Conservation (phyloP, 2,888 invertebrate species). For the Disparrhopalites patrizii region DNA sequence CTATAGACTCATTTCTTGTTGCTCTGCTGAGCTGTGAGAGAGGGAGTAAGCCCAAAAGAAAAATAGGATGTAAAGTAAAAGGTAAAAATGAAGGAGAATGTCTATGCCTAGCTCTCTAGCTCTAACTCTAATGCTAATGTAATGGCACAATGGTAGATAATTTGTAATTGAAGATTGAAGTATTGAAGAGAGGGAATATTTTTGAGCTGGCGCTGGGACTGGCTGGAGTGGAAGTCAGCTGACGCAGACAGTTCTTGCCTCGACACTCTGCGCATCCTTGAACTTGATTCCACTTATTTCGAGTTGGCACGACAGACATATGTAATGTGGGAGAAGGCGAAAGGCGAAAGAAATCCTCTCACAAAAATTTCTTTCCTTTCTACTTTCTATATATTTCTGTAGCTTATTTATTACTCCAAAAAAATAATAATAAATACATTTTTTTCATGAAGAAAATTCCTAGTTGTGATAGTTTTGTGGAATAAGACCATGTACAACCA, state of each 20-base stretch:
- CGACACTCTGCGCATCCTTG: conserved; percentile 11
- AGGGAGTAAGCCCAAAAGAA: too few relatives aligned
- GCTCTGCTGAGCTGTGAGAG: not conserved
- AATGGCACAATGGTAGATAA: too few relatives aligned
- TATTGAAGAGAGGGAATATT: too few relatives aligned
- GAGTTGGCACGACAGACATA: conserved; percentile 15
- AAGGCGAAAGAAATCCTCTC: not conserved
- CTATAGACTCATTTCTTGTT: too few relatives aligned
- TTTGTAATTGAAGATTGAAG: too few relatives aligned
- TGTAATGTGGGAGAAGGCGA: conserved; percentile 1
- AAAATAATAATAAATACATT: not conserved
- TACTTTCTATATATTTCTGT: too few relatives aligned
- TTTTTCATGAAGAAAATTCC: conserved; percentile 10
- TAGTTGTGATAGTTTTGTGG: not conserved
- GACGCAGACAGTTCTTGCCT: not conserved
- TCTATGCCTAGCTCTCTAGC: too few relatives aligned
- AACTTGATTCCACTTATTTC: conserved; percentile 4
- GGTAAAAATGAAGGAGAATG: not conserved
- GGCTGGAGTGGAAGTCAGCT: not conserved
- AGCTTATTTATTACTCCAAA: not conserved
- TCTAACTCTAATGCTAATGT: too few relatives aligned
- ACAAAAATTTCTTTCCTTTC: too few relatives aligned
- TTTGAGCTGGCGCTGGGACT: not conserved
- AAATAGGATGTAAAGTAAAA: not conserved
- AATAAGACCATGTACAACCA: conserved; percentile 19